Percentiles rank a stretch among this genome's conserved stretches.
phyloP scores from a whole-genome alignment of 2,888 invertebrate species.

The Magallana nippona region DNA sequence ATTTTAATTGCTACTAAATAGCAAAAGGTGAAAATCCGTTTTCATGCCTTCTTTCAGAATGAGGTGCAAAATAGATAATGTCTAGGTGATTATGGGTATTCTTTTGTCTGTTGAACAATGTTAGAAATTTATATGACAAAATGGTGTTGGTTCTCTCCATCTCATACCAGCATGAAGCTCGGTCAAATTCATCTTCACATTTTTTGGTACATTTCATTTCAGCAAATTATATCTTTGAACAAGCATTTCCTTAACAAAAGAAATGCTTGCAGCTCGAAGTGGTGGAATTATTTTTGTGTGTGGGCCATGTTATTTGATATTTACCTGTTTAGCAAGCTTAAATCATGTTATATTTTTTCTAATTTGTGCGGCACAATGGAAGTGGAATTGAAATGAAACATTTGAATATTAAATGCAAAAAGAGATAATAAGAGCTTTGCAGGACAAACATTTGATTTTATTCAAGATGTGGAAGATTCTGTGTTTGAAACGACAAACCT shows the following conservation, averaged over 20 bases:
- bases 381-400: conserved; percentile 47
- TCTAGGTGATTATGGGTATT: not conserved
- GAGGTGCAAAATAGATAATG: conserved; percentile 26
- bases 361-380: conserved; percentile 11
- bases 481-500: conserved; percentile 47
- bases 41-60: conserved; percentile 24
- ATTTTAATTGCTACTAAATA: conserved; percentile 32
- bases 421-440: conserved; percentile 40
- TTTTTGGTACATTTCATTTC: conserved; percentile 35
- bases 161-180: not conserved
- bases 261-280: conserved; percentile 37
- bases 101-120: conserved; percentile 21
- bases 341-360: conserved; percentile 46
- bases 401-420: conserved; percentile 43
- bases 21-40: conserved; percentile 24
- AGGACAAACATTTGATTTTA: conserved; percentile 36
- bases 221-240: conserved; percentile 37
- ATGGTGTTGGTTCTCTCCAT: not conserved
- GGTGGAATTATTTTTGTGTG: conserved; percentile 45
- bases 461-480: conserved; percentile 16
- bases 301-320: conserved; percentile 37
- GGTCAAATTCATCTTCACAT: not conserved
- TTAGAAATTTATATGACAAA: conserved; percentile 11
- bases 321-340: conserved; percentile 47
- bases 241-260: conserved; percentile 17